These are phyloP conservation scores for Hirtodrosophila alboralis DNA, from an alignment of 2,888 invertebrate species.

Conservation along the genomic window DNA sequence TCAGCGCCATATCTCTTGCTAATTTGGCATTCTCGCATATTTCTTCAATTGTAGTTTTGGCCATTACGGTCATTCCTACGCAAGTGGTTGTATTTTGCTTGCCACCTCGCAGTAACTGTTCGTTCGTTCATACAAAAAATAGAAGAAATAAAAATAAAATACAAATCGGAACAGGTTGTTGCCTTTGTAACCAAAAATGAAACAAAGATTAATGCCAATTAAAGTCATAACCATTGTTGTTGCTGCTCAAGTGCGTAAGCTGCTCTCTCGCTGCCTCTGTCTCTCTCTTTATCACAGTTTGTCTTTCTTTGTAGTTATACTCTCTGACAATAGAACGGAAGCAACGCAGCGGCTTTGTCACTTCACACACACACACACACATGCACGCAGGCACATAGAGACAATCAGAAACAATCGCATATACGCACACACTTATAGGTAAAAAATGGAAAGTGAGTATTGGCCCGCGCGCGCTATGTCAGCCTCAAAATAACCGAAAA, in stretches of 20 bases:
- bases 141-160: too few relatives aligned
- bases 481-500: constrained; percentile 62
- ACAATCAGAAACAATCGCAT: constrained; percentile 33
- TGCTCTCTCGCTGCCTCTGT: constrained; percentile 13
- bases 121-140: too few relatives aligned
- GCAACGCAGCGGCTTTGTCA: constrained; percentile 67
- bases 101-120: constrained; percentile 83
- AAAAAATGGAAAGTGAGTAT: constrained; percentile 75
- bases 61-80: constrained; percentile 90
- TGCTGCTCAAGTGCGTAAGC: constrained; percentile 59
- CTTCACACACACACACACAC: constrained; percentile 34
- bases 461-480: constrained; percentile 30
- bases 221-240: constrained; percentile 55
- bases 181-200: constrained; percentile 73
- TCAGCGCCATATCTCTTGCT: constrained; percentile 96
- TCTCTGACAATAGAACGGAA: constrained; percentile 74
- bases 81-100: constrained; percentile 84
- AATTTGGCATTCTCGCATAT: constrained; percentile 97
- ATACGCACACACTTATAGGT: constrained; percentile 61
- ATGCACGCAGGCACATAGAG: constrained; percentile 15
- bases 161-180: constrained; percentile 68
- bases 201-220: constrained; percentile 73
- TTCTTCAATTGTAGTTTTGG: constrained; percentile 92
- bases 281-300: constrained; percentile 9
- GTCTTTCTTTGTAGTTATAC: constrained; percentile 31